Evolutionary conservation across 2,888 invertebrate genomes (phyloP), one percentile per base, ranked within the genome.

Genomic region (Sinelater perroti): DNA sequence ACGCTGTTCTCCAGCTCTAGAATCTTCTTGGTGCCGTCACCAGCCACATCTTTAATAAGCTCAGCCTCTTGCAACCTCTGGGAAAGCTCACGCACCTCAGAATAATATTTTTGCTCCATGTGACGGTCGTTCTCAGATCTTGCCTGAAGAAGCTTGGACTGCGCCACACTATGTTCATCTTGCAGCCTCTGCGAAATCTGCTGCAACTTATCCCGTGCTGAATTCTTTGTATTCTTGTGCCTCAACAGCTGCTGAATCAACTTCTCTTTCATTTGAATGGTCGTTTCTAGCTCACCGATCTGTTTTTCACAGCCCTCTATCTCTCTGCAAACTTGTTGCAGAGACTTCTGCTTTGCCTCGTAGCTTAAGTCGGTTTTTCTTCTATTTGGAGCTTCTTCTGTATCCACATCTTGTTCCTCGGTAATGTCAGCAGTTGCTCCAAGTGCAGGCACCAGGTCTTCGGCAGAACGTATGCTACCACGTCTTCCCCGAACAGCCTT

Each of bases 261-360:
- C 67, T 87, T 87, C 72, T 91, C 88, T 75, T 91, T 91, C 16
- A 88, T 82, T 69, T 85, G 84, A 67, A 91, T 88, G 0, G 85
- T 86, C 46, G 82, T 79, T 58, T 86, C 82, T 16, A 91, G 77
- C 74, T 91, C 90, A 65, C 86, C 85, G 2, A 91, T 81, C 72
- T 89, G 87, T 61, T 86, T 82, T 67, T 89, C 85, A 26, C 85
- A 85, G 11, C 84, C 83, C 54, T 85, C 85, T 40, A 89, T 83
- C 74, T 89, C 88, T 60, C 74, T 72, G 36, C 76, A 72, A 49
- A 80, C 70, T 60, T 77, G 75, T 60, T 76, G 75, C 5, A 76
- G 40, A 30, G 72, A 57, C 60, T 73, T 75, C 56, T 73, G 73
- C 58, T 73, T 77, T 7, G 64, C 66, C 30, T 74, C 72, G 8